Conservation (phyloP, 2,888 invertebrate genomes). For the Tenthredo mesomela region DNA sequence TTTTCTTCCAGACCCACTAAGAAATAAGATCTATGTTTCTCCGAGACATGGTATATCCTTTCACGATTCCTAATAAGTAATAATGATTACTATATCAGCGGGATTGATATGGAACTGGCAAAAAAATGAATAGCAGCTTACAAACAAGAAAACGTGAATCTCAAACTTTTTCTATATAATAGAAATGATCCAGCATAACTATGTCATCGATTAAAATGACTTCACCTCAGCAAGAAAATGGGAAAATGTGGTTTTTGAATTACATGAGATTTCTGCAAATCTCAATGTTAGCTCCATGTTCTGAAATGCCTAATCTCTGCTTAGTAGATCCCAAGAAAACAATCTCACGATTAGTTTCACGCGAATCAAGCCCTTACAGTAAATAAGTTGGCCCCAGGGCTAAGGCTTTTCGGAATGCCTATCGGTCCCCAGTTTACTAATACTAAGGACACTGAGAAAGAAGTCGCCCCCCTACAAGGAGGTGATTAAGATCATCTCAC, state of each 20-base stretch:
- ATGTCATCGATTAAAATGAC: too few relatives aligned
- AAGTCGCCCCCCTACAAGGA: background rate
- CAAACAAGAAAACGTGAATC: background rate
- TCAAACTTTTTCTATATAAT: background rate
- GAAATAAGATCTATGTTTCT: background rate
- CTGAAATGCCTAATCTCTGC: background rate
- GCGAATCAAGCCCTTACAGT: background rate
- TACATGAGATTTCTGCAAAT: background rate
- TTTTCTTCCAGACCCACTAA: background rate
- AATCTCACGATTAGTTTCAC: constrained; percentile 27
- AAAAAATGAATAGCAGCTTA: background rate
- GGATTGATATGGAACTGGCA: background rate
- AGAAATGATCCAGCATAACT: too few relatives aligned
- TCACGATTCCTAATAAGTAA: background rate
- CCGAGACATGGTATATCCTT: background rate
- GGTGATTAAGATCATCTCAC: constrained; percentile 16
- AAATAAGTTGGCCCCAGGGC: background rate
- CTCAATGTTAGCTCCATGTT: background rate
- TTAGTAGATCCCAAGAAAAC: background rate
- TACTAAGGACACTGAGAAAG: background rate
- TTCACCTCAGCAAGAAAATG: too few relatives aligned
- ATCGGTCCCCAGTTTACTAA: background rate
- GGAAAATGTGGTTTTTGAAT: background rate
- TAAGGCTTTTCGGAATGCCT: background rate
- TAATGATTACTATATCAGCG: background rate